Evolutionary conservation across 2,888 invertebrate genomes (phyloP), one percentile per base, ranked within the genome.

Genomic region (Glyphotaelius pellucidus): DNA sequence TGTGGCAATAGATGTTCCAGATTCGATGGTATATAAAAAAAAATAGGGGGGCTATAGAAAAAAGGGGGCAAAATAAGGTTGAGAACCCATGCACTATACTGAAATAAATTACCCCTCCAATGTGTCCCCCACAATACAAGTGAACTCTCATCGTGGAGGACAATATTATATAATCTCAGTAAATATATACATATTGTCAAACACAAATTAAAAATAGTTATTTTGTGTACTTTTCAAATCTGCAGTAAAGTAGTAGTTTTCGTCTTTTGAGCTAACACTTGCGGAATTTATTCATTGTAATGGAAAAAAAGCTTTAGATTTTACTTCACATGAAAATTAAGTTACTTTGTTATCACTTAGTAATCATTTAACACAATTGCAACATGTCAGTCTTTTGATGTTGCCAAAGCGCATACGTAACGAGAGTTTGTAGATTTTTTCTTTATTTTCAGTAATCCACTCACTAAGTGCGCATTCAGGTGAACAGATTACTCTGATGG

Each of bases 391-490:
- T 67, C 67, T 67, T 67, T 67, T 67, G 67, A 67, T n/a, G 67
- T 67, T 67, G 67, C 25, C 9, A 67, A 67, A 67, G 25, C 67
- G 7, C 25, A 67, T 25, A 67, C 67, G 25, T 67, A 67, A 67
- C n/a, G 9, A 67, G n/a, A 67, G 67, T 19, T 67, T 25, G 19
- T 47, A 47, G 25, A 67, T 67, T 67, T 67, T 67, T 67, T 67
- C 67, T 67, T 67, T 67, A 67, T 67, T 67, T 67, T 67, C 67
- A 67, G 67, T 67, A 67, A 67, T 67, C 67, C 67, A 67, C 67
- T 67, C 67, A 67, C 67, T 25, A n/a, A 67, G 67, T 67, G 67
- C 67, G 67, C 67, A 67, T 67, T 67, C 25, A 67, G 67, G 67
- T 67, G 67, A 67, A 11, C 67, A n/a, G 67, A 67, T 67, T 67